Percentiles rank a stretch among this genome's conserved stretches.
Conservation (phyloP, 92 coral and sea anemone genomes). For the Zoanthus gigantus region DNA sequence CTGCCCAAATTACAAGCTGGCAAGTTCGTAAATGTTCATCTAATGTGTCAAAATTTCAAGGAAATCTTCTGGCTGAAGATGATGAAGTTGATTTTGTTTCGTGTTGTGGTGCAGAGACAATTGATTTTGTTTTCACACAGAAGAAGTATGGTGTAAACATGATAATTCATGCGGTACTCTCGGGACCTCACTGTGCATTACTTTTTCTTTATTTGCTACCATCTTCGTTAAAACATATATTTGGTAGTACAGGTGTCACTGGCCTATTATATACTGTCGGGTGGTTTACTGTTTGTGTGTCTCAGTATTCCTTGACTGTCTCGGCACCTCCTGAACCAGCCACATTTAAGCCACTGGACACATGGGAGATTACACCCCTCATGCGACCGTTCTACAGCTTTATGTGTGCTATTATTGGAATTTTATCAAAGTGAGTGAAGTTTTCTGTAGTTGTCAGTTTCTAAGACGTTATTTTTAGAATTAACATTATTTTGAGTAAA, state of each 20-base stretch:
- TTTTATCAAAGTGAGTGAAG: slow-evolving; percentile 73
- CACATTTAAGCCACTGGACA: slow-evolving; percentile 76
- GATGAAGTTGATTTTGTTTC: slow-evolving; percentile 93
- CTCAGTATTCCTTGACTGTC: slow-evolving; percentile 85
- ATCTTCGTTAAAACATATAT: slow-evolving; percentile 65
- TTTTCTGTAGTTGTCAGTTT: not conserved
- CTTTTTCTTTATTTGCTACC: slow-evolving; percentile 88
- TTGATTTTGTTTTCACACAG: slow-evolving; percentile 82
- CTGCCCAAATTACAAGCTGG: slow-evolving; percentile 72
- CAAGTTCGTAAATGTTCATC: slow-evolving; percentile 64
- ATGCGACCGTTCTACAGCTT: slow-evolving; percentile 90
- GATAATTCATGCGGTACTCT: slow-evolving; percentile 69
- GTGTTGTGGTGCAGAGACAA: slow-evolving; percentile 86
- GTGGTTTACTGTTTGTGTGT: slow-evolving; percentile 88
- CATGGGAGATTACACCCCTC: slow-evolving; percentile 72
- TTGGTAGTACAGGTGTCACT: slow-evolving; percentile 66
- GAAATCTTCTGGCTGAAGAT: slow-evolving; percentile 87
- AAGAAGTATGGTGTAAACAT: slow-evolving; percentile 73
- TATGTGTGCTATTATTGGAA: slow-evolving; percentile 78
- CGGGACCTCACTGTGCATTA: slow-evolving; percentile 76
- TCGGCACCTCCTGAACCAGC: slow-evolving; percentile 91
- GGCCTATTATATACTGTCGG: slow-evolving; percentile 74
- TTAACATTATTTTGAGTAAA: too few relatives aligned
- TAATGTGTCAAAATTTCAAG: slow-evolving; percentile 69
- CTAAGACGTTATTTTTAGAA: too few relatives aligned